Conservation (phyloP, 2,113 vertebrate genomes). For the Polypterus bichir region DNA sequence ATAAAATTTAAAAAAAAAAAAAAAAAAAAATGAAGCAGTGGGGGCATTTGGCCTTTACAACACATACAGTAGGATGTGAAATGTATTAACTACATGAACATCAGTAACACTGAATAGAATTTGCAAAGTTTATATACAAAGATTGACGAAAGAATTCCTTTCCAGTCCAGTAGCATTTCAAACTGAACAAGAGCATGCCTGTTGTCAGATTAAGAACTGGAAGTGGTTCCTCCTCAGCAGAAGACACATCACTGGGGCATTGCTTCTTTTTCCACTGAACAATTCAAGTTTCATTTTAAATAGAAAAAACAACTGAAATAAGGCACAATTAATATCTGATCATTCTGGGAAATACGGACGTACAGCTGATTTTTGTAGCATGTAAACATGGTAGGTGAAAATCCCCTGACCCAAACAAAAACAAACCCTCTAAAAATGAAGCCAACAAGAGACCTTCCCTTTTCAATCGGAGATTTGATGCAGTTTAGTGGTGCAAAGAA, state of each 20-base stretch:
- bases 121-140: constrained; percentile 74
- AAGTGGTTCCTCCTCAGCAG: background rate
- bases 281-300: constrained; percentile 57
- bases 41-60: constrained; percentile 72
- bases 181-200: constrained; percentile 22
- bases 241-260: too few species aligned
- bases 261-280: constrained; percentile 45
- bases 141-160: constrained; percentile 40
- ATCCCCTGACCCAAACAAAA: constrained; percentile 25
- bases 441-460: constrained; percentile 34
- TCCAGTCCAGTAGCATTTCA: constrained; percentile 53
- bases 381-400: constrained; percentile 46
- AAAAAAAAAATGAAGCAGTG: constrained; percentile 40
- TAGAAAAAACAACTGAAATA: constrained; percentile 67
- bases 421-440: constrained; percentile 8
- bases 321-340: constrained; percentile 91
- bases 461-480: constrained; percentile 37
- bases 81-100: constrained; percentile 69
- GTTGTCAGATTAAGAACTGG: background rate
- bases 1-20: constrained; percentile 13
- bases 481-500: constrained; percentile 24
- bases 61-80: constrained; percentile 64
- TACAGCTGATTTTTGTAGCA: constrained; percentile 46
- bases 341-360: constrained; percentile 54
- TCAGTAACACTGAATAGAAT: constrained; percentile 92